These are phyloP conservation scores for Euproctis similis DNA, from an alignment of 2,888 invertebrate species.

Conservation along the genomic window DNA sequence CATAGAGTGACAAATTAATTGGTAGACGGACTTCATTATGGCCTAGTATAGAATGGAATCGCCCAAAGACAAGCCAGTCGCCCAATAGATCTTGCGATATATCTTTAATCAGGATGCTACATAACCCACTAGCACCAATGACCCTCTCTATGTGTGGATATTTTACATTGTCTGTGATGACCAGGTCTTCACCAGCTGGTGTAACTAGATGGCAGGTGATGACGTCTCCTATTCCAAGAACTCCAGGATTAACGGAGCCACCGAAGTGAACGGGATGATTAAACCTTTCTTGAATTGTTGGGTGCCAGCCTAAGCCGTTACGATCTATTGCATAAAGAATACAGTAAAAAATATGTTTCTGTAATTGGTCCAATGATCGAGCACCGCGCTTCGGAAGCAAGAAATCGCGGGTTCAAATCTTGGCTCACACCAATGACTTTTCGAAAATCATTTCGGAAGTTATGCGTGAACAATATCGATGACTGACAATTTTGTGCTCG, in stretches of 20 bases:
- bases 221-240: conserved; percentile 15
- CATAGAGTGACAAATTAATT: conserved; percentile 29
- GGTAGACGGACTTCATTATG: conserved; percentile 26
- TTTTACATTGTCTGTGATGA: conserved; percentile 18
- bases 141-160: conserved; percentile 29
- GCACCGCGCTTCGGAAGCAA: no score
- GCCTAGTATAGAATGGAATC: conserved; percentile 16
- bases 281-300: no score
- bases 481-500: no score
- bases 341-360: no score
- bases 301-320: no score
- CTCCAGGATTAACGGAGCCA: conserved; percentile 24
- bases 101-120: conserved; percentile 32
- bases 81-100: conserved; percentile 25
- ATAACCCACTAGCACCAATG: conserved; percentile 9
- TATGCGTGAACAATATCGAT: no score
- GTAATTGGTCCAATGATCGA: no score
- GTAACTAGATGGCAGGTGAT: conserved; percentile 36
- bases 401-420: no score
- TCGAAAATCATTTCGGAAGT: no score
- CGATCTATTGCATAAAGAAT: no score
- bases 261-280: conserved; percentile 31
- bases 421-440: no score
- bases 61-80: conserved; percentile 34
- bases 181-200: conserved; percentile 33